Base-by-base conservation (phyloP, 92 coral and sea anemone species). In the Umimayanthus chanpuru region DNA sequence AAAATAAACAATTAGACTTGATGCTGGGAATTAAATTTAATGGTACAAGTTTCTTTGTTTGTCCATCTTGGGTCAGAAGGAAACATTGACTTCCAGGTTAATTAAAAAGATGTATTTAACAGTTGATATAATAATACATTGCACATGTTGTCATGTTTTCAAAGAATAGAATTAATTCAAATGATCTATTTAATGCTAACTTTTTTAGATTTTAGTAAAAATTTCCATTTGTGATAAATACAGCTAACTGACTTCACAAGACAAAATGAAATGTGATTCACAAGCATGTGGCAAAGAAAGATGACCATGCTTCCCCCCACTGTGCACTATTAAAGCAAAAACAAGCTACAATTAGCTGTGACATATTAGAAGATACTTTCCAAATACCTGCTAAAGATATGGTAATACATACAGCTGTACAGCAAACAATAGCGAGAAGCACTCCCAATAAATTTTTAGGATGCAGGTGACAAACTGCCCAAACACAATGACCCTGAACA, bases 91-190 rank as follows among this genome's bases (percentile, higher is more conserved):
- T 61, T 61, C 58, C 16, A 53, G 25, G 76, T 29, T 29, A 72
- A 28, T 28, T 72, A 41, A 44, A 30, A 55, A 23, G 49, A 80
- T 58, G 29, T 32, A 21, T 58, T 56, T 58, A 30, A 80, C n/a
- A 32, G 82, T 15, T 23, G 14, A 4, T 43, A 38, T 38, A 1
- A 75, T 40, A 80, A 32, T 56, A 29, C 29, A 61, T 58, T 80
- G 73, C 73, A 80, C 72, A 80, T 81, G 73, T 80, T 81, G 50
- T 41, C 26, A 39, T 43, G 32, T 39, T 36, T 23, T 39, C 26
- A 76, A 23, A 47, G 18, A 18, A 73, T 0, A 43, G 56, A 76
- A 76, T 76, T 20, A 11, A 39, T 76, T 76, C n/a, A n/a, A n/a
- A n/a, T n/a, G 11, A n/a, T 40, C 7, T 77, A 4, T 11, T 14